Evolutionary conservation across 2,797 vertebrate genomes (phyloP).

Genomic region (Loris lydekkerianus): DNA sequence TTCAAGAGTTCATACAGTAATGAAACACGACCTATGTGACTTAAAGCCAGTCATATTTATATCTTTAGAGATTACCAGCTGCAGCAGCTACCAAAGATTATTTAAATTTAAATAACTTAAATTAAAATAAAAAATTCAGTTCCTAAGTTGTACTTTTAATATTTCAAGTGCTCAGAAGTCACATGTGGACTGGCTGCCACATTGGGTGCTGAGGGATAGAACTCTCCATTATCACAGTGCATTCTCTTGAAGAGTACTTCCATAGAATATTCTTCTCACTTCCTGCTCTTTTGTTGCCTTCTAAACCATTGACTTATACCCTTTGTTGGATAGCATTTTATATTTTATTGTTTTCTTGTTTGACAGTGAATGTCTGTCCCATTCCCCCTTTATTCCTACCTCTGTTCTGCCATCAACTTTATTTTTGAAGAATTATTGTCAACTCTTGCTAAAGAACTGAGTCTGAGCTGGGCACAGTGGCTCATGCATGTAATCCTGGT

Average conservation of each 20-base stretch:
- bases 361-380: background rate
- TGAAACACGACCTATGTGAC: background rate
- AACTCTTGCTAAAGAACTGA: background rate
- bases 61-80: background rate
- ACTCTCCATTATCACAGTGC: background rate
- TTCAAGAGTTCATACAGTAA: background rate
- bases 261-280: background rate
- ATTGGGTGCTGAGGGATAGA: background rate
- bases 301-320: background rate
- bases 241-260: background rate
- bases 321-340: background rate
- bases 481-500: background rate
- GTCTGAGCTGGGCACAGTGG: background rate
- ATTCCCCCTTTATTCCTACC: background rate
- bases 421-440: slow-evolving; percentile 44
- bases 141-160: background rate
- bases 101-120: slow-evolving; percentile 18
- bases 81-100: background rate
- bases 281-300: background rate
- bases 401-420: slow-evolving; percentile 21
- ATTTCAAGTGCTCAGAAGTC: background rate
- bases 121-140: slow-evolving; percentile 19
- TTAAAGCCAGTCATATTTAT: background rate
- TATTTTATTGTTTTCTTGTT: background rate
- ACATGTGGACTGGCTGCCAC: background rate